Percentiles rank a stretch among this genome's conserved stretches.
Conservation (phyloP, 2,888 invertebrate species). For the Acanthosoma haemorrhoidale region DNA sequence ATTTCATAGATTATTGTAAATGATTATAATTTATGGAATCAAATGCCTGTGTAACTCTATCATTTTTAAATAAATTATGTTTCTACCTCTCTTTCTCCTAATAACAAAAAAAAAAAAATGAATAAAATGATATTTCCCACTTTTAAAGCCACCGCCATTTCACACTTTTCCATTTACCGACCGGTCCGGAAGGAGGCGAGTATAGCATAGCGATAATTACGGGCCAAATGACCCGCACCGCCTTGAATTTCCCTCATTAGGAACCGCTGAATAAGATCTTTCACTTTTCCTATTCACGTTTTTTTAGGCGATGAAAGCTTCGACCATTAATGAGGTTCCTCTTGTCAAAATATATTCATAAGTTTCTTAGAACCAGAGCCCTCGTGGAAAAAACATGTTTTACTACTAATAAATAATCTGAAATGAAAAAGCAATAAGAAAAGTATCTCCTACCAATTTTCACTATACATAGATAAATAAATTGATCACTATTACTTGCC, state of each 20-base stretch:
- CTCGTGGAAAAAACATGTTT: background rate
- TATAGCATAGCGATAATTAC: slow-evolving; percentile 12
- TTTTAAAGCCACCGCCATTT: too few relatives aligned
- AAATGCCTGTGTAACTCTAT: too few relatives aligned
- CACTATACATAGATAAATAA: too few relatives aligned
- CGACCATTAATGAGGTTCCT: slow-evolving; percentile 10
- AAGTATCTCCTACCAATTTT: too few relatives aligned
- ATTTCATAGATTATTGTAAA: too few relatives aligned
- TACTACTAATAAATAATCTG: background rate
- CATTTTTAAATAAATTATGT: too few relatives aligned
- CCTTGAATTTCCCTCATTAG: slow-evolving; percentile 11
- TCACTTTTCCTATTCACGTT: slow-evolving; percentile 7
- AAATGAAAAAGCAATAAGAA: too few relatives aligned
- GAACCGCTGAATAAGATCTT: background rate
- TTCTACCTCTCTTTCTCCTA: too few relatives aligned
- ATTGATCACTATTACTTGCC: too few relatives aligned
- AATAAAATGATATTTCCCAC: too few relatives aligned
- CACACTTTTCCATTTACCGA: background rate
- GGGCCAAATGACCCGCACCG: background rate
- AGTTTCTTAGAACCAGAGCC: background rate
- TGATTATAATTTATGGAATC: too few relatives aligned
- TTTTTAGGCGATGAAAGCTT: background rate
- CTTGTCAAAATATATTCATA: slow-evolving; percentile 10
- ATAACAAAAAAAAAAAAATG: too few relatives aligned
- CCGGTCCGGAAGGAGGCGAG: background rate